These are phyloP conservation scores for Pandion haliaetus DNA, from an alignment of 2,113 vertebrate species.

Conservation along the genomic window DNA sequence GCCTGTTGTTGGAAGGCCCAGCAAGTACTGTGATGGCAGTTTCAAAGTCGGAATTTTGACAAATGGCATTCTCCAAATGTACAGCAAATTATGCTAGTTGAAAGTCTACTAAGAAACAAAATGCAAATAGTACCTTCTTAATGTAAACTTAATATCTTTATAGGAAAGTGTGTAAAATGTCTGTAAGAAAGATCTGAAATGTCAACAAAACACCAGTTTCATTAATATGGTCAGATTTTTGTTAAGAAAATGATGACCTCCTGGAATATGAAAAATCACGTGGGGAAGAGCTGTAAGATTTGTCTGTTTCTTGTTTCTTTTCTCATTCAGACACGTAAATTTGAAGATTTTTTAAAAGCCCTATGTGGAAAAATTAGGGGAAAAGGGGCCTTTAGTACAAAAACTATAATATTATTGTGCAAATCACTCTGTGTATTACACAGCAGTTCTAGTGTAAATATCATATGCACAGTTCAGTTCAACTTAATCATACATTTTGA, in stretches of 20 bases:
- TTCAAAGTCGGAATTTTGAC: background rate
- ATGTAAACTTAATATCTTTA: background rate
- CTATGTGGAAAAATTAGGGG: background rate
- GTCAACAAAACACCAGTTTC: background rate
- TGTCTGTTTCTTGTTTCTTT: background rate
- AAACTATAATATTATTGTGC: background rate
- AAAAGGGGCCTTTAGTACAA: background rate
- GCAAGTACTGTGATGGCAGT: background rate
- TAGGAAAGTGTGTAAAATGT: background rate
- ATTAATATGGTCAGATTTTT: background rate
- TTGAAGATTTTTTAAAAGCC: background rate
- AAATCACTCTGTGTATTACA: background rate
- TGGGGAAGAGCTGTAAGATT: background rate
- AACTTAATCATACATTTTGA: background rate
- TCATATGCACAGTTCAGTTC: background rate
- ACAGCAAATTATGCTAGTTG: background rate
- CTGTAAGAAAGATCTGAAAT: background rate
- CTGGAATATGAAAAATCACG: background rate
- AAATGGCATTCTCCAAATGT: background rate
- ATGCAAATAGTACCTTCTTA: background rate
- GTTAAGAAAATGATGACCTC: background rate
- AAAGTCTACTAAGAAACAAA: background rate
- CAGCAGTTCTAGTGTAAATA: background rate
- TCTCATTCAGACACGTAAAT: background rate
- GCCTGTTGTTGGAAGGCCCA: background rate